phyloP scores from a whole-genome alignment of 2,888 invertebrate genomes.

The Hymenopus coronatus region DNA sequence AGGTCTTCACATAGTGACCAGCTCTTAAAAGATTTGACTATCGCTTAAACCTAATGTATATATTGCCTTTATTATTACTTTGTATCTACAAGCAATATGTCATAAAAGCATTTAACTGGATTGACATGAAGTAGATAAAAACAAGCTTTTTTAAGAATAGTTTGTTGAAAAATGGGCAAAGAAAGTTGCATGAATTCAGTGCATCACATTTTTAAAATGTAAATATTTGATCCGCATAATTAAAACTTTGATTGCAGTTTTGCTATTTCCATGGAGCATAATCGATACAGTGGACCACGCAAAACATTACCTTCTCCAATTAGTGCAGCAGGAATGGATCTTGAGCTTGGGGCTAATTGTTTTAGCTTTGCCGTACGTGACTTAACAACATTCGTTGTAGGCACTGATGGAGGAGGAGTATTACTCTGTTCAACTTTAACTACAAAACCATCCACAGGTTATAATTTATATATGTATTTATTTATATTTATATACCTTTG shows the following conservation, averaged over 20 bases:
- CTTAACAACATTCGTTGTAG: slow-evolving; percentile 47
- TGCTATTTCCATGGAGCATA: slow-evolving; percentile 23
- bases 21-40: too few species aligned
- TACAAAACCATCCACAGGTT: slow-evolving; percentile 35
- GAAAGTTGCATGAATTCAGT: too few species aligned
- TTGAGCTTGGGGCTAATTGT: slow-evolving; percentile 41
- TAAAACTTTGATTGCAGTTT: slow-evolving; percentile 20
- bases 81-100: too few species aligned
- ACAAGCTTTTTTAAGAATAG: too few species aligned
- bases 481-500: too few species aligned
- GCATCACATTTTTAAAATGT: too few species aligned
- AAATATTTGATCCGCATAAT: background rate
- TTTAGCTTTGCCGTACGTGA: slow-evolving; percentile 47
- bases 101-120: too few species aligned
- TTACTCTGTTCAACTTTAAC: slow-evolving; percentile 47
- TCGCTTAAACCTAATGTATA: too few species aligned
- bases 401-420: slow-evolving; percentile 47
- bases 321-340: slow-evolving; percentile 11
- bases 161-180: too few species aligned
- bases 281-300: background rate
- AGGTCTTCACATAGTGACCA: too few species aligned
- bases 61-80: too few species aligned
- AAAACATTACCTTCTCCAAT: slow-evolving; percentile 22
- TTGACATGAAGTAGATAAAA: too few species aligned
- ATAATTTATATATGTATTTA: background rate